Base-by-base conservation (phyloP, 2,797 vertebrate species). In the Darevskia nairensis region DNA sequence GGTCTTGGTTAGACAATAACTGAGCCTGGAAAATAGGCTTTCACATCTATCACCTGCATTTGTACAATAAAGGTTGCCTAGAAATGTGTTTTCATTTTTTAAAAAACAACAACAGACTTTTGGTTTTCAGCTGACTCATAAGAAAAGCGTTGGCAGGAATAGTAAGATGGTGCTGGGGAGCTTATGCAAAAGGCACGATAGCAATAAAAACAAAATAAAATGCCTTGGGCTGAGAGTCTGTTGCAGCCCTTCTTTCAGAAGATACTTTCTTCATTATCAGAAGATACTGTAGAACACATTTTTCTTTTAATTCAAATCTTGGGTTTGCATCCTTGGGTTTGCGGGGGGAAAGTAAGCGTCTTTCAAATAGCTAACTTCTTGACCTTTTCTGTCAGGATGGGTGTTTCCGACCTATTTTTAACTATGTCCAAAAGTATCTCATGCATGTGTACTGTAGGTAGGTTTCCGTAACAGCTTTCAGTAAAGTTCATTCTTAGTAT, bases 211-310 rank as follows among this genome's bases (percentile, higher is more conserved):
- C 46, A 83, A 76, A 88, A 77, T 72, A 64, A 80, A 87, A n/a
- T 69, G 32, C 55, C 19, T 95, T 90, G 89, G 88, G 80, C 88
- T 84, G 68, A 88, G 95, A 90, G n/a, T 87, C 91, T 93, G 25
- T 82, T 93, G 90, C 59, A 91, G 81, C 9, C 75, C 91, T 95
- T 94, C 82, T 94, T 91, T 92, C 85, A 88, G 80, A 84, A 92
- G 91, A 94, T 90, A 94, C 71, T 68, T 94, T 90, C 23, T 29
- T 92, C 88, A n/a, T 94, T 93, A 95, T 94, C 90, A 88, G 86
- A 86, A 75, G 84, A 84, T 74, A 46, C 78, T 93, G 81, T 82
- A 74, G 84, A 90, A 92, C 79, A 79, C 39, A 68, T 85, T 44
- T 94, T 19, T 3, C 85, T 80, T 81, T 90, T 3, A 75, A 71